Percentiles rank a stretch among this genome's conserved stretches.
These are phyloP conservation scores for Leptonema lineaticorne DNA, from an alignment of 1,140 invertebrate genomes.

Conservation along the genomic window DNA sequence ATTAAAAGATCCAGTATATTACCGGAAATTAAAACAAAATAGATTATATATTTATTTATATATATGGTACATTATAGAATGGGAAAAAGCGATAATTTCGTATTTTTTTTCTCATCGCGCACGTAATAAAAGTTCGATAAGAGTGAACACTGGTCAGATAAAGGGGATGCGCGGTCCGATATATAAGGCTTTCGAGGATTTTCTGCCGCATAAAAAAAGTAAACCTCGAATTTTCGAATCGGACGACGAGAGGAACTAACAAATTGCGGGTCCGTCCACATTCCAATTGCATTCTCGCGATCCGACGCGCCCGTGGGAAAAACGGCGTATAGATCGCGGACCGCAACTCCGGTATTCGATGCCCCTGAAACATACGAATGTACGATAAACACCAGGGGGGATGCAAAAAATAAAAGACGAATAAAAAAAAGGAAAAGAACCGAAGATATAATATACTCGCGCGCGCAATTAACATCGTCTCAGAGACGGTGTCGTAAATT, in stretches of 20 bases:
- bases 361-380: conserved; percentile 13
- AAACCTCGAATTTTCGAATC: conserved; percentile 1
- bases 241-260: conserved; percentile 30
- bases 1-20: neutral
- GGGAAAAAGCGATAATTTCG: neutral
- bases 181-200: neutral
- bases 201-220: conserved; percentile 10
- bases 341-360: conserved; percentile 17
- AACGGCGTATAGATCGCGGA: neutral
- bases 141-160: neutral
- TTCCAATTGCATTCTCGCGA: conserved; percentile 35
- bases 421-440: neutral
- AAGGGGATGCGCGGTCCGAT: neutral
- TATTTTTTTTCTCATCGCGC: neutral
- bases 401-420: neutral
- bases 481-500: neutral
- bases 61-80: neutral
- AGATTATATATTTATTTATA: neutral
- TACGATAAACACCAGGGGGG: neutral
- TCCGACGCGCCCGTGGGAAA: conserved; percentile 29
- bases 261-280: conserved; percentile 36
- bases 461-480: conserved; percentile 4
- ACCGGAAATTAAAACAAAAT: neutral
- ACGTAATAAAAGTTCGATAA: conserved; percentile 7
- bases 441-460: neutral